Percentiles rank a stretch among this genome's conserved stretches.
These are phyloP conservation scores for Micromesistius poutassou DNA, from an alignment of 2,797 vertebrate genomes.

Conservation along the genomic window DNA sequence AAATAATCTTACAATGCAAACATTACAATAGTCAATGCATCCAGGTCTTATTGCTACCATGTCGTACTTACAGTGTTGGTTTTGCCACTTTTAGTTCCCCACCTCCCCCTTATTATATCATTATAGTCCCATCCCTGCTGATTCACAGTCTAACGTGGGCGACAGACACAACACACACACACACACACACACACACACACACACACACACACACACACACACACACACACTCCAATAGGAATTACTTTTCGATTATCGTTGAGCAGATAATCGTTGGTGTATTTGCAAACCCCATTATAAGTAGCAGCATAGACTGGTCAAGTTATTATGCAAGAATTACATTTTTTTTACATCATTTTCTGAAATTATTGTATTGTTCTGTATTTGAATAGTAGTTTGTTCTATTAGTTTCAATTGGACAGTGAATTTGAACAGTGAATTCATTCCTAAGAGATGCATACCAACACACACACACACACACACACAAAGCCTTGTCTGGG, in stretches of 20 bases:
- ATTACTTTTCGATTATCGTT: conserved; percentile 49
- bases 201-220: too few relatives aligned
- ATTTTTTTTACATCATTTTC: conserved; percentile 19
- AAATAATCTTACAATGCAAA: conserved; percentile 84
- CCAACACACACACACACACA: conserved; percentile 37
- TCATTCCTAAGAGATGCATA: conserved; percentile 46
- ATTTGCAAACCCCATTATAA: conserved; percentile 47
- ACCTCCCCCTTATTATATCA: conserved; percentile 51
- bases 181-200: too few relatives aligned
- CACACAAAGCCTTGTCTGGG: conserved; percentile 90
- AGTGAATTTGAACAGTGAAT: conserved; percentile 67
- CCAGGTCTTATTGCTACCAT: conserved; percentile 87
- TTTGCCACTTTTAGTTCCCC: conserved; percentile 60
- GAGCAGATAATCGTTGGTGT: conserved; percentile 37
- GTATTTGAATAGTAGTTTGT: not conserved
- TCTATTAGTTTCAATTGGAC: conserved; percentile 25
- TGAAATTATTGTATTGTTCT: conserved; percentile 21
- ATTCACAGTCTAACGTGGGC: conserved; percentile 77
- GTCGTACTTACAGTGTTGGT: conserved; percentile 76
- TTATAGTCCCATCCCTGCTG: conserved; percentile 51
- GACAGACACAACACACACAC: conserved; percentile 61
- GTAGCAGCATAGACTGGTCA: conserved; percentile 60
- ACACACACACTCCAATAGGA: too few relatives aligned
- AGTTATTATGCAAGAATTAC: conserved; percentile 48
- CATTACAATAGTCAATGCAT: conserved; percentile 80